Conservation (phyloP, 2,797 vertebrate species). For the Etheostoma nigrum region DNA sequence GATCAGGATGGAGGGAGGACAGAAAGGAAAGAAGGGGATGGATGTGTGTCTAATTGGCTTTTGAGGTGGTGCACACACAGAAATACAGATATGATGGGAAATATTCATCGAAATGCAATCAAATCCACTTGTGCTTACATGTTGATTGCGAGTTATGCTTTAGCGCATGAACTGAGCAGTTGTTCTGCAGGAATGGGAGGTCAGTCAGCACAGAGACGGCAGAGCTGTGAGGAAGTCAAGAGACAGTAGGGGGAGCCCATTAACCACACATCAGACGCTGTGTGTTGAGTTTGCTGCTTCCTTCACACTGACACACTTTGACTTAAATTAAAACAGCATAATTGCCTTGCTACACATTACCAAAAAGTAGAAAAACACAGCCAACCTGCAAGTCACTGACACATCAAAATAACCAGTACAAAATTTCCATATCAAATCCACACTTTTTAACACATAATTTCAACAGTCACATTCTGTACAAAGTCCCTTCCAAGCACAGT, state of each 20-base stretch:
- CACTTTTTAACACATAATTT: slow-evolving; percentile 24
- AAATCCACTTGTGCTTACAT: slow-evolving; percentile 1
- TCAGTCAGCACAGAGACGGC: background rate
- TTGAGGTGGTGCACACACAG: slow-evolving; percentile 29
- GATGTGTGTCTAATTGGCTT: slow-evolving; percentile 44
- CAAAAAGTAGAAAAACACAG: no score
- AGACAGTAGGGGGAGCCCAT: slow-evolving; percentile 77
- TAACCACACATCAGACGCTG: slow-evolving; percentile 55
- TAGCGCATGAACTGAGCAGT: background rate
- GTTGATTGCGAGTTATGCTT: background rate
- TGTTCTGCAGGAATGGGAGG: background rate
- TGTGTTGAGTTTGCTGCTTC: background rate
- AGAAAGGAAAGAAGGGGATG: slow-evolving; percentile 33
- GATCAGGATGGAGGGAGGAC: slow-evolving; percentile 73
- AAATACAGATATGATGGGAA: slow-evolving; percentile 14
- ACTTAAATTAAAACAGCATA: background rate
- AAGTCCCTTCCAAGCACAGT: slow-evolving; percentile 59
- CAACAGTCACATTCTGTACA: slow-evolving; percentile 25
- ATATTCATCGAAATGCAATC: slow-evolving; percentile 12
- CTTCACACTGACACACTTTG: background rate
- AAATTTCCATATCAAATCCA: slow-evolving; percentile 18
- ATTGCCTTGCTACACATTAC: background rate
- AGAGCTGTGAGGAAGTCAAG: slow-evolving; percentile 36
- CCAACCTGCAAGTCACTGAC: background rate
- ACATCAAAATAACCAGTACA: background rate